Percentiles rank a stretch among this genome's conserved stretches.
phyloP scores from a whole-genome alignment of 2,113 vertebrate genomes.

The Steatornis caripensis region DNA sequence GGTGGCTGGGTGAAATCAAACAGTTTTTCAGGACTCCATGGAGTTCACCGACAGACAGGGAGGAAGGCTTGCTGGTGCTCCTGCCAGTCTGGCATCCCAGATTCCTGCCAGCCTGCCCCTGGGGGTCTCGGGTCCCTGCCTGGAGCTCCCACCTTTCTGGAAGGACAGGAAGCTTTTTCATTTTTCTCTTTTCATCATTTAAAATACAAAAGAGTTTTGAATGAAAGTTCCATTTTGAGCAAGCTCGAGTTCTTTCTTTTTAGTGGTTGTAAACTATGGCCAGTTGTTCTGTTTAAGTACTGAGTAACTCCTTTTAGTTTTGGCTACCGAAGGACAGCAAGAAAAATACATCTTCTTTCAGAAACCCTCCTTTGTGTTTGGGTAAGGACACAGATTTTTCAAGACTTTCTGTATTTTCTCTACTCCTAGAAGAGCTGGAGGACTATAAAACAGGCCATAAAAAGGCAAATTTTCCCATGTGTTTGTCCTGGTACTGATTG shows the following conservation, averaged over 20 bases:
- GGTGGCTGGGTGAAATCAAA: not conserved
- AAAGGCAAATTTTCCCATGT: not conserved
- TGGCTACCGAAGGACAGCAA: not conserved
- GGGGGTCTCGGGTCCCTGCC: not conserved
- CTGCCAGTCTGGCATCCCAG: not conserved
- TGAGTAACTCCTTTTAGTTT: constrained; percentile 37
- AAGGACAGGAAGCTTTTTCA: not conserved
- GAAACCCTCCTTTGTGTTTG: not conserved
- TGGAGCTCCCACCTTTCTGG: not conserved
- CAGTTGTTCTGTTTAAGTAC: not conserved
- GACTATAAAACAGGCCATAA: not conserved
- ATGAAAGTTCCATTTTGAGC: not conserved
- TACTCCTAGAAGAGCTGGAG: not conserved
- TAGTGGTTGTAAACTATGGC: not conserved
- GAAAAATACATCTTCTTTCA: not conserved
- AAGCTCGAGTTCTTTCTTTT: not conserved
- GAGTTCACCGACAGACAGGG: not conserved
- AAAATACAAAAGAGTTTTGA: not conserved
- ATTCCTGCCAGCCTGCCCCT: not conserved
- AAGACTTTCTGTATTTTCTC: not conserved
- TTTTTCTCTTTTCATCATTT: not conserved
- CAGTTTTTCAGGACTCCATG: not conserved
- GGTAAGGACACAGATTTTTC: not conserved
- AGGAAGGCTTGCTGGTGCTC: not conserved
- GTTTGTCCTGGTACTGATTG: not conserved